A percentile compares a stretch with the other conserved stretches of the same genome.
These are phyloP conservation scores for Temnopleurus reevesii DNA, from an alignment of 53 echinoderm and acorn worm genomes.

Conservation along the genomic window DNA sequence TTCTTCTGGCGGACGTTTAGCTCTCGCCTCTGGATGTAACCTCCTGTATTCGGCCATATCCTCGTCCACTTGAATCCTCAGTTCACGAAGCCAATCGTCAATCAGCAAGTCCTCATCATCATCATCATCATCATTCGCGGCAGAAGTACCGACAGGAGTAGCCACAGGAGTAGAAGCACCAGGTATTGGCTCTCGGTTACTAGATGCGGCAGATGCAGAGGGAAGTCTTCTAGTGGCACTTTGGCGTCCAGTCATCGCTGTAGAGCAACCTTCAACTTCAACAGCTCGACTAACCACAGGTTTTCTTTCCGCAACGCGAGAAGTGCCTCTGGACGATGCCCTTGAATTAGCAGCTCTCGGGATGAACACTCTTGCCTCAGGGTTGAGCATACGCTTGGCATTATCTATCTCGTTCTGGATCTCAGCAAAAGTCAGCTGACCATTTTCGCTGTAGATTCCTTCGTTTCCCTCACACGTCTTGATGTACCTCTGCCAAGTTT, in stretches of 20 bases:
- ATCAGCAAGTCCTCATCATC: neutral
- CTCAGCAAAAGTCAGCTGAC: neutral
- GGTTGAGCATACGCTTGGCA: conserved; percentile 81
- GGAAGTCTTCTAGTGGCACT: too few species aligned
- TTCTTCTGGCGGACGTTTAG: neutral
- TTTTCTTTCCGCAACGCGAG: neutral
- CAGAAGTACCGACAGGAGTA: neutral
- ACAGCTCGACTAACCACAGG: neutral
- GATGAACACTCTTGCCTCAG: conserved; percentile 65
- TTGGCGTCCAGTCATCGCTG: neutral
- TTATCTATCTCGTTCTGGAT: conserved; percentile 75
- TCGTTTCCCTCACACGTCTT: conserved; percentile 59
- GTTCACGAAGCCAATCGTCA: conserved; percentile 20
- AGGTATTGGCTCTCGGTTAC: neutral
- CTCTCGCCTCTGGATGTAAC: conserved; percentile 26
- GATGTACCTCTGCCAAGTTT: conserved; percentile 68
- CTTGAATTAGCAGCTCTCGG: neutral
- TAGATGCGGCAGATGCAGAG: too few species aligned
- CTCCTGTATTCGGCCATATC: conserved; percentile 61
- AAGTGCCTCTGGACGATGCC: neutral
- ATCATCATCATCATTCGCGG: neutral
- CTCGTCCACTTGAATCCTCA: neutral
- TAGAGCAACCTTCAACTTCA: conserved; percentile 27
- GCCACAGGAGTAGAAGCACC: too few species aligned
- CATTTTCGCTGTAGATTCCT: conserved; percentile 43